phyloP scores from a whole-genome alignment of 2,888 invertebrate species.

The Lasioglossum marginatum region DNA sequence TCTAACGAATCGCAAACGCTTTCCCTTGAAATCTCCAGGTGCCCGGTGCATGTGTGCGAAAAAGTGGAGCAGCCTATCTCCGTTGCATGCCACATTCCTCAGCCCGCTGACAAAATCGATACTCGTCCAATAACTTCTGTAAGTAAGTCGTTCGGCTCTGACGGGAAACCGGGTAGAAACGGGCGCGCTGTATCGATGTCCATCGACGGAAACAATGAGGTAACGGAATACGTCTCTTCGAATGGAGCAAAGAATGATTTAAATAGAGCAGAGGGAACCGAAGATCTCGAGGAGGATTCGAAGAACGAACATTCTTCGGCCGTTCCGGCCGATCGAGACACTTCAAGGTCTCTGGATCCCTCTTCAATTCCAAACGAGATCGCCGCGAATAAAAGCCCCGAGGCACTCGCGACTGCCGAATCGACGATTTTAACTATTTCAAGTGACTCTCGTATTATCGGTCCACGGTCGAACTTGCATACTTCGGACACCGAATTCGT shows the following conservation, averaged over 20 bases:
- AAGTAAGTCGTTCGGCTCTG: slow-evolving; percentile 7
- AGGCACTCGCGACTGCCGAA: slow-evolving; percentile 19
- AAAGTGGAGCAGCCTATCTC: slow-evolving; percentile 68
- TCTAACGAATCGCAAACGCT: slow-evolving; percentile 16
- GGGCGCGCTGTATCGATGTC: background rate
- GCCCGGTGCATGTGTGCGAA: slow-evolving; percentile 58
- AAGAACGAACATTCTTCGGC: background rate
- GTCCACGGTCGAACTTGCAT: slow-evolving; percentile 17
- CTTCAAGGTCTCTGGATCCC: background rate
- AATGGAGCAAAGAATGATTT: background rate
- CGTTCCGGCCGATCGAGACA: background rate
- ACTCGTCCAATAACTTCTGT: slow-evolving; percentile 31
- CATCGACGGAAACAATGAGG: background rate
- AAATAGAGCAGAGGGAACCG: background rate
- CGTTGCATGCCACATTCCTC: slow-evolving; percentile 58
- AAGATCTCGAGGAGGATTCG: background rate
- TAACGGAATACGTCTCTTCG: background rate
- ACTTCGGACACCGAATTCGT: slow-evolving; percentile 34
- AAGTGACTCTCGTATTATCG: slow-evolving; percentile 39
- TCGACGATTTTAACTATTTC: slow-evolving; percentile 52
- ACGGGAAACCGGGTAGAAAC: background rate
- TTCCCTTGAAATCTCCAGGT: slow-evolving; percentile 31
- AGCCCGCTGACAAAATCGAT: slow-evolving; percentile 49
- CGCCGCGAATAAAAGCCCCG: slow-evolving; percentile 22
- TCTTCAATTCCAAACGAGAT: slow-evolving; percentile 26